Conservation (phyloP, 1,140 invertebrate species). For the Hestina assimilis region DNA sequence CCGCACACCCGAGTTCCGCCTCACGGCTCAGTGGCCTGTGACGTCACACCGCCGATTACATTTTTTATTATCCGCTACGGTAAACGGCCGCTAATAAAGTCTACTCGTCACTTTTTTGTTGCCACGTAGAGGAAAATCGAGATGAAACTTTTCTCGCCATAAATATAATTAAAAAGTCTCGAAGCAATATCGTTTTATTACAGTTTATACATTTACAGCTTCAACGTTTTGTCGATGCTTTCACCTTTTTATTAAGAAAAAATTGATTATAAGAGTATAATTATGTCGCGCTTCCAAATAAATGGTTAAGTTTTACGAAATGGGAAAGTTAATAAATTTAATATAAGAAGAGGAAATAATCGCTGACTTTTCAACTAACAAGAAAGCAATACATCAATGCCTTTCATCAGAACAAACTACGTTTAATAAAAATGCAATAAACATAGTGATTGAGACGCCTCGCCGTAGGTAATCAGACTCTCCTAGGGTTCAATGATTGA, state of each 20-base stretch:
- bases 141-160: slow-evolving; percentile 24
- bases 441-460: slow-evolving; percentile 23
- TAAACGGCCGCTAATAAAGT: slow-evolving; percentile 70
- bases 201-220: too few species aligned
- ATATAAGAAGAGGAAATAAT: background rate
- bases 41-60: slow-evolving; percentile 68
- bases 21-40: slow-evolving; percentile 67
- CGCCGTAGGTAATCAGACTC: slow-evolving; percentile 48
- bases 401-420: slow-evolving; percentile 4
- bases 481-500: slow-evolving; percentile 69
- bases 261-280: background rate
- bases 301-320: too few species aligned
- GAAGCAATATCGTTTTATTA: slow-evolving; percentile 14
- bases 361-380: background rate
- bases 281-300: too few species aligned
- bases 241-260: too few species aligned
- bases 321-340: too few species aligned
- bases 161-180: slow-evolving; percentile 23
- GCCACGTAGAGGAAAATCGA: slow-evolving; percentile 23
- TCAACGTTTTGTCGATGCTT: too few species aligned
- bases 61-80: slow-evolving; percentile 69
- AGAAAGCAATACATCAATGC: slow-evolving; percentile 14
- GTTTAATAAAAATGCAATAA: slow-evolving; percentile 28
- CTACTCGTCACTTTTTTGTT: slow-evolving; percentile 45
- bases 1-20: slow-evolving; percentile 36